phyloP scores from a whole-genome alignment of 2,113 vertebrate genomes.

The Pituophis catenifer region DNA sequence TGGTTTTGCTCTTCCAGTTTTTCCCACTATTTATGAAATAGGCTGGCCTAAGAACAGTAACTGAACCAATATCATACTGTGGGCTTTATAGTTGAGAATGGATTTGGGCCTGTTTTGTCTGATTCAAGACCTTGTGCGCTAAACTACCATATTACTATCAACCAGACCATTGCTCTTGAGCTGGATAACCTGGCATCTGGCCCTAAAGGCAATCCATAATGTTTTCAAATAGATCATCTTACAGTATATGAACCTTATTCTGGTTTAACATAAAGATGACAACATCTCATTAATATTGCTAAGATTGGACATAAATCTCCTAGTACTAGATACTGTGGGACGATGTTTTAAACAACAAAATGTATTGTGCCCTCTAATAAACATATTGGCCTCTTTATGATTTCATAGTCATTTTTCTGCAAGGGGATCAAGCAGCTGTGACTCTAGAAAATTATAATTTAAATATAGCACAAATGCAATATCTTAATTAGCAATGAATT shows the following conservation, averaged over 20 bases:
- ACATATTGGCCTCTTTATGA: not conserved
- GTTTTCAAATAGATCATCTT: not conserved
- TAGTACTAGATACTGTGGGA: not conserved
- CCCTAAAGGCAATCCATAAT: not conserved
- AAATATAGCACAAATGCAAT: not conserved
- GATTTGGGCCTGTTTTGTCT: not conserved
- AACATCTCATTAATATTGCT: not conserved
- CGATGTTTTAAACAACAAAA: not conserved
- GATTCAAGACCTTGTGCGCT: not conserved
- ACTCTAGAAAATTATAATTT: not conserved
- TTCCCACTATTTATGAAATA: not conserved
- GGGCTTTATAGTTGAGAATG: not conserved
- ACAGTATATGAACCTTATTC: not conserved
- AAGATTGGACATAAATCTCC: not conserved
- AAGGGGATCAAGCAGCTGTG: not conserved
- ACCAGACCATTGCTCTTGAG: not conserved
- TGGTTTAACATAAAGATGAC: not conserved
- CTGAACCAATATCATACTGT: not conserved
- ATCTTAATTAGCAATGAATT: not conserved
- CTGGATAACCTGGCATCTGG: not conserved
- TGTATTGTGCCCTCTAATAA: not conserved
- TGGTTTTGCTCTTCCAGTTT: not conserved
- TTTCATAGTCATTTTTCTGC: not conserved
- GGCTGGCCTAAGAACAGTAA: not conserved
- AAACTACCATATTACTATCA: not conserved